These are phyloP conservation scores for Sycon ciliatum DNA, from an alignment of 37 sponge, comb jelly and placozoan genomes.

Conservation along the genomic window DNA sequence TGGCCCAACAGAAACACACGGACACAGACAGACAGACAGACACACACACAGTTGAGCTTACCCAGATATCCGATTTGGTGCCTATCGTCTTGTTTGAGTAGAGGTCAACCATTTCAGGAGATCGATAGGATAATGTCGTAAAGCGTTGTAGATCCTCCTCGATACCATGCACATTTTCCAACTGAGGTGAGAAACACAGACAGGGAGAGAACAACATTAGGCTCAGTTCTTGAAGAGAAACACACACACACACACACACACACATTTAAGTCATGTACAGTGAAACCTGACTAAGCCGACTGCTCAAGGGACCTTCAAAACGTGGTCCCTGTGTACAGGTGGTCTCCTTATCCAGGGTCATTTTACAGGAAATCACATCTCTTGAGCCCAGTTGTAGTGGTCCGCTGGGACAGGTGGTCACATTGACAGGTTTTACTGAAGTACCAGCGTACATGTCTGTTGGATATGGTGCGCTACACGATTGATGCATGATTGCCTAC, in stretches of 20 bases:
- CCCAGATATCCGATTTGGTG: constrained; percentile 87
- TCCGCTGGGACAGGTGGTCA: too few species aligned
- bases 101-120: constrained; percentile 93
- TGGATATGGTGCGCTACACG: too few species aligned
- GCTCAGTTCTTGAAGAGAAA: too few species aligned
- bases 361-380: too few species aligned
- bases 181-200: neutral
- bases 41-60: constrained; percentile 21
- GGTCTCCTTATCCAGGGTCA: too few species aligned
- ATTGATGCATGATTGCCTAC: too few species aligned
- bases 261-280: neutral
- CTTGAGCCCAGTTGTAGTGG: too few species aligned
- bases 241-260: neutral
- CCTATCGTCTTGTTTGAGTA: constrained; percentile 70
- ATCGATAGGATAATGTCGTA: constrained; percentile 81
- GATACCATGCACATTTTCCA: constrained; percentile 8
- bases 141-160: constrained; percentile 68
- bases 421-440: too few species aligned
- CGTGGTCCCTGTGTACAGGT: too few species aligned
- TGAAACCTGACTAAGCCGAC: neutral
- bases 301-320: too few species aligned
- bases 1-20: too few species aligned
- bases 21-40: constrained; percentile 1
- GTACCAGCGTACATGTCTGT: too few species aligned
- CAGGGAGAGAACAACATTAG: neutral